Base-by-base conservation (phyloP, 2,888 invertebrate genomes). In the Lasioglossum villosulum region DNA sequence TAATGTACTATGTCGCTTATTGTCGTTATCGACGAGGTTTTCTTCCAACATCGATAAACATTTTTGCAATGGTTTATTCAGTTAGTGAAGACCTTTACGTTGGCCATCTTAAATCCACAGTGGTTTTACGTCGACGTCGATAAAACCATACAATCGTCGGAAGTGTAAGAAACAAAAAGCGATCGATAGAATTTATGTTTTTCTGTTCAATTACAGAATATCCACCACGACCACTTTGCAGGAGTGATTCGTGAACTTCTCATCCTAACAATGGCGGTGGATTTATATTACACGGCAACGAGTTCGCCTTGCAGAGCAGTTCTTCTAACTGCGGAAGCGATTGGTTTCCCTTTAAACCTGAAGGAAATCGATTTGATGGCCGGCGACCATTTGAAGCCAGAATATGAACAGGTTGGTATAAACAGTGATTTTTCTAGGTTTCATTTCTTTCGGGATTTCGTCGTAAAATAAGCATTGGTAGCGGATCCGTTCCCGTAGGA, bases 271-370 rank as follows among this genome's bases (percentile, higher is more conserved):
- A 94, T 94, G 94, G 72, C 93, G 4, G 73, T 94, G 74, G 93
- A 94, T 88, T 89, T 95, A 6, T 94, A 95, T 87, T 93, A 93
- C 80, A 19, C 72, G 4, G 92, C 93, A 2, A 48, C 89, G 30
- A 95, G 95, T 63, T 78, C 95, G 16, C 95, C 95, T 4, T 95
- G 95, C 90, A 94, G 95, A 5, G 93, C 95, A 1, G 95, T 95
- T 3, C 84, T 94, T 90, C 91, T 95, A 37, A 92, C 94, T 1
- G 95, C 95, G 0, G 94, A 95, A 82, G 93, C 95, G 19, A 91
- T 95, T 72, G 95, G 94, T 34, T 83, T 95, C 4, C 81, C 93
- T 6, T 77, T 95, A 37, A 95, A 95, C 81, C 84, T 94, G 42
- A 95, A 94, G 80, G 72, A 78, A n/a, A 48, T 95, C 37, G 90